Percentiles rank a stretch among this genome's conserved stretches.
Conservation (phyloP, 2,113 vertebrate species). For the Hoplias malabaricus region DNA sequence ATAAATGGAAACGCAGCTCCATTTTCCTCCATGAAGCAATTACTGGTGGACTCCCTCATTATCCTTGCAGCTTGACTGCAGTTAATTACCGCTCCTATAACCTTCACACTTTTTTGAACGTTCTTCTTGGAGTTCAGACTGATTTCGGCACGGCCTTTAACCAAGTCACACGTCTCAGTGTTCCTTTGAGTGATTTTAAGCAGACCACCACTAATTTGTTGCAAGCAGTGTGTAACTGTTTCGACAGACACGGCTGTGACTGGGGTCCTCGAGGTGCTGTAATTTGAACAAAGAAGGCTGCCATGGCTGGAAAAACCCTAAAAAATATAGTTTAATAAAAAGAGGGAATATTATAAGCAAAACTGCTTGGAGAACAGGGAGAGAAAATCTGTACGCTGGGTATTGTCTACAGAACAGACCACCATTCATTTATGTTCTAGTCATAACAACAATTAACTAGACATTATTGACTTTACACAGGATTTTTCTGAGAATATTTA, state of each 20-base stretch:
- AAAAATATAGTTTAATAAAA: background rate
- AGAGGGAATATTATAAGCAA: background rate
- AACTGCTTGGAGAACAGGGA: background rate
- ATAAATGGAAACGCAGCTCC: background rate
- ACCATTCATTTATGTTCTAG: too few relatives aligned
- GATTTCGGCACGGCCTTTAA: background rate
- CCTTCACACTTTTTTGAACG: constrained; percentile 13
- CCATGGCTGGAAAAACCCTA: background rate
- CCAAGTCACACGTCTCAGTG: background rate
- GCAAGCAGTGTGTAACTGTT: background rate
- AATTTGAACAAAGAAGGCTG: background rate
- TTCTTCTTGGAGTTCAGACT: background rate
- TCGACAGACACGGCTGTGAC: background rate
- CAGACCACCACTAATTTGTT: background rate
- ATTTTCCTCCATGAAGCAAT: background rate
- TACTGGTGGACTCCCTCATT: background rate
- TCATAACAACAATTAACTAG: too few relatives aligned
- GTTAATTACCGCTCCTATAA: constrained; percentile 23
- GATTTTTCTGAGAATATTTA: too few relatives aligned
- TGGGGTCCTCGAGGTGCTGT: background rate
- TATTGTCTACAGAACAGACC: too few relatives aligned
- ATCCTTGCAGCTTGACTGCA: background rate
- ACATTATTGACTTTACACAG: too few relatives aligned
- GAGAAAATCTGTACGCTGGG: too few relatives aligned
- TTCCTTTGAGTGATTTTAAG: background rate